A percentile compares a stretch with the other conserved stretches of the same genome.
Evolutionary conservation across 2,888 invertebrate species (phyloP).

Genomic region (Magallana nippona): DNA sequence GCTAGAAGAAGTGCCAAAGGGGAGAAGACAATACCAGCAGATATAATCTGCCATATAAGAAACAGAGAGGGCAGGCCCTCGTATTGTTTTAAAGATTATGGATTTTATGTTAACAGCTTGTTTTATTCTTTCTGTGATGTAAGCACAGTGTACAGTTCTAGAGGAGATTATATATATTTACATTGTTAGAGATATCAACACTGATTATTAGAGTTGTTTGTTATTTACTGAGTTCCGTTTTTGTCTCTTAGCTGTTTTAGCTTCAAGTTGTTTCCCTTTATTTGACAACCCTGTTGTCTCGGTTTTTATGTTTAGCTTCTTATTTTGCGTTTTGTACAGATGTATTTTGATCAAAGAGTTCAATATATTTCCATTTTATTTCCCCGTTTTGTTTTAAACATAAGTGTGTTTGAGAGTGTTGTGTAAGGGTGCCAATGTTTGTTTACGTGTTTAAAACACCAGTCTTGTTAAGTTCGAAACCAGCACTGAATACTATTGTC

Average conservation of each 20-base stretch:
- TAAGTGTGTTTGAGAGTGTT: no score
- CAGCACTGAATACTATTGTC: no score
- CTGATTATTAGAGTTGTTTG: conserved; percentile 22
- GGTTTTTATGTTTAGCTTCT: conserved; percentile 11
- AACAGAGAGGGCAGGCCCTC: conserved; percentile 5
- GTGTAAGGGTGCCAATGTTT: no score
- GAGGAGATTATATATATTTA: conserved; percentile 26
- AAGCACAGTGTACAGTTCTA: conserved; percentile 16
- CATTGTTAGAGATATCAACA: background rate
- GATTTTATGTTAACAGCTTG: background rate
- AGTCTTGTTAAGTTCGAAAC: no score
- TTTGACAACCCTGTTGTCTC: conserved; percentile 21
- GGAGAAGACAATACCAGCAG: background rate
- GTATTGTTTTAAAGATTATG: conserved; percentile 4
- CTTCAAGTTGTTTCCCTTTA: conserved; percentile 8
- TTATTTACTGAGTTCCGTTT: conserved; percentile 20
- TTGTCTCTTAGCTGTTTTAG: conserved; percentile 26
- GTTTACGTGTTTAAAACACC: no score
- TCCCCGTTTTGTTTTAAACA: background rate
- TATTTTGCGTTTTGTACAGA: conserved; percentile 4
- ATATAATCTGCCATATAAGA: background rate
- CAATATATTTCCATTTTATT: background rate
- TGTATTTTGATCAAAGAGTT: conserved; percentile 26
- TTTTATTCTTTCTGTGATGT: conserved; percentile 11
- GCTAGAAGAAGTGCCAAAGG: conserved; percentile 7